phyloP scores from a whole-genome alignment of 2,797 vertebrate species.

The Liasis olivaceus region DNA sequence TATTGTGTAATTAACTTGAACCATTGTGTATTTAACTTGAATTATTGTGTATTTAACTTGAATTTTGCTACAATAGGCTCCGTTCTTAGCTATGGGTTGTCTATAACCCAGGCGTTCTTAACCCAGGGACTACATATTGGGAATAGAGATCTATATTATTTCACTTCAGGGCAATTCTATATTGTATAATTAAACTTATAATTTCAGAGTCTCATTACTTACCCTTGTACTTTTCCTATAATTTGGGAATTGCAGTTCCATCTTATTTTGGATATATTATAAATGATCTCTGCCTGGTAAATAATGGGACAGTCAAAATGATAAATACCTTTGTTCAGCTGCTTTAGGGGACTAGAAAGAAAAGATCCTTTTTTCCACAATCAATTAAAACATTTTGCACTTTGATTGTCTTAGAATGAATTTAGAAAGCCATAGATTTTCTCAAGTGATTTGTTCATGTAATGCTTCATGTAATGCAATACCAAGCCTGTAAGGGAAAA shows the following conservation, averaged over 20 bases:
- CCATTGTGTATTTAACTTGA: too few relatives aligned
- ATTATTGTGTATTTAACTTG: too few relatives aligned
- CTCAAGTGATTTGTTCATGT: not conserved
- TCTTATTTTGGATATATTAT: not conserved
- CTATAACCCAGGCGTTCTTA: too few relatives aligned
- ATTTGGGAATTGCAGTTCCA: not conserved
- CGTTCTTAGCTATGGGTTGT: too few relatives aligned
- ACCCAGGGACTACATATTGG: not conserved
- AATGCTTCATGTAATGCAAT: not conserved
- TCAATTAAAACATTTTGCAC: not conserved
- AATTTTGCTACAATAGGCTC: too few relatives aligned
- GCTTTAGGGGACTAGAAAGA: not conserved
- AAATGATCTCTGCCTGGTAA: not conserved
- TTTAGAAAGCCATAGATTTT: not conserved
- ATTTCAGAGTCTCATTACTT: not conserved
- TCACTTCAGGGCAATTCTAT: not conserved
- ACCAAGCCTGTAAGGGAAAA: not conserved
- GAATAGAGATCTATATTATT: not conserved
- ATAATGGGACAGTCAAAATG: not conserved
- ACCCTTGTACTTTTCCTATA: not conserved
- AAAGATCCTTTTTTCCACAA: not conserved
- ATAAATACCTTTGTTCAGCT: not conserved
- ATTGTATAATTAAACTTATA: not conserved
- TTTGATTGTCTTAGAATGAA: not conserved
- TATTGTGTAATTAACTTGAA: too few relatives aligned